Base-by-base conservation (phyloP, 2,888 invertebrate genomes). In the Cepaea hortensis region DNA sequence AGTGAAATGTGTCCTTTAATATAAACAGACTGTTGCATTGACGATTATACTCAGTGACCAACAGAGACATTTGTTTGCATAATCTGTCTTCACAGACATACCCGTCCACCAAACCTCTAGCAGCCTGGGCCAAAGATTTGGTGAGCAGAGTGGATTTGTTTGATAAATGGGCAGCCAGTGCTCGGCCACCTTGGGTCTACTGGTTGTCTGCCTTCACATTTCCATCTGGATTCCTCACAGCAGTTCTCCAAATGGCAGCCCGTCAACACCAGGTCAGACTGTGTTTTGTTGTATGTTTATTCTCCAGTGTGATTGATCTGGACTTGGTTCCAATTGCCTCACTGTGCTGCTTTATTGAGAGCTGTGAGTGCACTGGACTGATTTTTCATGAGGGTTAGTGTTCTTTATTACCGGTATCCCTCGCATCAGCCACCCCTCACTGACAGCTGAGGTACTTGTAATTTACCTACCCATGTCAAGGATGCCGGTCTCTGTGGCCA, bases 141-240 rank as follows among this genome's bases (percentile, higher is more conserved):
- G 95, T 95, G 62, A 95, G 95, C 87, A 96, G 98, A 87, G 96
- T 98, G 11, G 96, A 96, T 48, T 97, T 97, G 95, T 96, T 98
- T 93, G 70, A 94, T 85, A 95, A 94, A 81, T 98, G 98, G 98
- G 96, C 97, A 0, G 95, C 95, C 90, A 97, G 97, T 0, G 96
- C 96, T 1, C 94, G 95, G 77, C 96, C 97, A 61, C 98, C 98
- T 6, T 94, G 96, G 88, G 96, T 97, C 81, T 97, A 97, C 95
- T 98, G 98, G 98, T 95, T 98, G 92, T 96, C 97, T 0, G 97
- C 97, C n/a, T 97, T 97, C 93, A 96, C 97, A 0, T 97, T 97
- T 93, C 98, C 98, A 72, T 97, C 97, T 0, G 97, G 97, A 84
- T 97, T 98, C 95, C 96, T 98, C 87, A 98, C 98, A 3, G 98